A percentile compares a stretch with the other conserved stretches of the same genome.
Conservation (phyloP, 2,888 invertebrate genomes). For the Calameuta idolon region DNA sequence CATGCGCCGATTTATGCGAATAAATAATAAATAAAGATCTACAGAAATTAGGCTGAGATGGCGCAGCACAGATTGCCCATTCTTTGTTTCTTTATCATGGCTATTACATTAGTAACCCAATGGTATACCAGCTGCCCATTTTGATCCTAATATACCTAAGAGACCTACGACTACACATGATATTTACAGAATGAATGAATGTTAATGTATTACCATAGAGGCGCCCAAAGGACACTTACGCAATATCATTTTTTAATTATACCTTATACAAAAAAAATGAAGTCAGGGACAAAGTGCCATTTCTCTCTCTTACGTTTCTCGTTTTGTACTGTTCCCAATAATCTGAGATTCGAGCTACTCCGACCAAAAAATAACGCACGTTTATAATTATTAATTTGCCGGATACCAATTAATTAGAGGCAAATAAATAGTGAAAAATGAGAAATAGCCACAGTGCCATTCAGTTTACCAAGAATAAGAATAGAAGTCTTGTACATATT, state of each 20-base stretch:
- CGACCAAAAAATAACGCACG: neutral
- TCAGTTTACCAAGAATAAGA: slow-evolving; percentile 10
- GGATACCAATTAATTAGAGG: neutral
- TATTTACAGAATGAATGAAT: slow-evolving; percentile 53
- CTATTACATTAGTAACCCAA: slow-evolving; percentile 23
- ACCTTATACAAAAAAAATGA: slow-evolving; percentile 29
- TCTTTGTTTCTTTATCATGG: slow-evolving; percentile 20
- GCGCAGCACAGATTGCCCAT: slow-evolving; percentile 36
- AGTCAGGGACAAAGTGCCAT: slow-evolving; percentile 59
- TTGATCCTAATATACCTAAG: slow-evolving; percentile 39
- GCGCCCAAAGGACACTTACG: slow-evolving; percentile 38
- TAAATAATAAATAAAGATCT: slow-evolving; percentile 63
- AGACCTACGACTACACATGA: slow-evolving; percentile 44
- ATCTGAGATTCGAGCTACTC: slow-evolving; percentile 36
- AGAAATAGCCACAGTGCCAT: neutral
- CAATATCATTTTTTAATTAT: slow-evolving; percentile 29
- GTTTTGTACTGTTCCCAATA: slow-evolving; percentile 60
- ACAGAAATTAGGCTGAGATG: slow-evolving; percentile 44
- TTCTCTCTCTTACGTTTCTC: slow-evolving; percentile 39
- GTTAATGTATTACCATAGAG: slow-evolving; percentile 22
- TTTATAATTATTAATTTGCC: neutral
- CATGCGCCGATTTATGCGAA: slow-evolving; percentile 55
- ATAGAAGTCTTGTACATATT: slow-evolving; percentile 50
- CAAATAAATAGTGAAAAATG: neutral
- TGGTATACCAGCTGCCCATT: slow-evolving; percentile 41